These are phyloP conservation scores for Protonibea diacanthus DNA, from an alignment of 2,797 vertebrate species.

Conservation along the genomic window DNA sequence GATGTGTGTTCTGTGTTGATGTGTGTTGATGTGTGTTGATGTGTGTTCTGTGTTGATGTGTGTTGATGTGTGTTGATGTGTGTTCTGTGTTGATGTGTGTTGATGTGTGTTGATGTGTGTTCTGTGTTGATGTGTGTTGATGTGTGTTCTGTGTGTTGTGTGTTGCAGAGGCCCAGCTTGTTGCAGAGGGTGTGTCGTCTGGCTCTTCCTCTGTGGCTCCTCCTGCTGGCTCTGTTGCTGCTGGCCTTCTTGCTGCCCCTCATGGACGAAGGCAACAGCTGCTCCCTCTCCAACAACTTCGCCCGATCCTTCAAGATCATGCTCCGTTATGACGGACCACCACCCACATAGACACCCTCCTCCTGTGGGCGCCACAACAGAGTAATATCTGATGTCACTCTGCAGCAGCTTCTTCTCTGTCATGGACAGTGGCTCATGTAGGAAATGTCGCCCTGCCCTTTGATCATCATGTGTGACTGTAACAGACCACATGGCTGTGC, in stretches of 20 bases:
- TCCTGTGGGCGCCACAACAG: not conserved
- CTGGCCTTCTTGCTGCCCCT: constrained; percentile 91
- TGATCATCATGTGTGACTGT: not conserved
- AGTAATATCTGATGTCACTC: not conserved
- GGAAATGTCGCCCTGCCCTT: not conserved
- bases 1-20: no score
- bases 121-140: not conserved
- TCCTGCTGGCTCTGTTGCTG: constrained; percentile 90
- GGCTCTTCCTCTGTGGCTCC: constrained; percentile 90
- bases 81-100: no score
- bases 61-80: no score
- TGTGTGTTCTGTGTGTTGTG: not conserved
- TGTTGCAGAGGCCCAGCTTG: constrained; percentile 78
- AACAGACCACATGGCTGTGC: not conserved
- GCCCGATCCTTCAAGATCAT: constrained; percentile 93
- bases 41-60: no score
- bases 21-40: no score
- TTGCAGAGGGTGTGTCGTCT: constrained; percentile 87
- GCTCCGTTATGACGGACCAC: constrained; percentile 91
- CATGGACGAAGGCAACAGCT: constrained; percentile 87
- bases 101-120: no score
- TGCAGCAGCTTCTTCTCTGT: not conserved
- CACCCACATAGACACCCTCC: constrained; percentile 87
- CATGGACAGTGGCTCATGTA: not conserved
- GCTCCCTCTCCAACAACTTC: constrained; percentile 93